Evolutionary conservation across 2,888 invertebrate species (phyloP), one percentile per base, ranked within the genome.

Genomic region (Tachystola acroxantha): DNA sequence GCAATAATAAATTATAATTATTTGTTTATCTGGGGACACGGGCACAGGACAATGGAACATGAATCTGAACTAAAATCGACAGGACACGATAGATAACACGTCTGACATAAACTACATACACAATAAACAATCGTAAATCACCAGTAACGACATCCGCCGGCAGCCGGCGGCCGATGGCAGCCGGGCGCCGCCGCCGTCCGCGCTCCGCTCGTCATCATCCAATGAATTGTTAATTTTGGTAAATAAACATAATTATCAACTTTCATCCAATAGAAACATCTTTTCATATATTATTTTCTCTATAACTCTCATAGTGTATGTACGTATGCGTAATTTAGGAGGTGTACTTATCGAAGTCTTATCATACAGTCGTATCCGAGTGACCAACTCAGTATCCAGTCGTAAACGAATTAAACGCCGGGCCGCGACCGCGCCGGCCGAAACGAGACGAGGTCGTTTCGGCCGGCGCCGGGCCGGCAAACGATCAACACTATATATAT

Each of bases 401-500:
- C 77, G 70, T 60, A 66, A 69, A 69, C 59, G 65, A 68, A 71
- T 69, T 59, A 68, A 58, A 56, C 58, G 63, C 63, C 65, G 56
- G 59, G 3, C 51, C 61, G 56, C 53, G 55, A 42, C 57, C 48
- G 42, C 60, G 61, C 36, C 51, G 55, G 45, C 48, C 37, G 19
- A 40, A 43, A 46, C 53, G 51, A 50, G 50, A 9, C 35, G 34
- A 22, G 48, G 52, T 48, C 53, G 49, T 48, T 48, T 37, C 62
- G 54, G 52, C 51, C 64, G 59, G 54, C 63, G 61, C 56, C 53
- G 53, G 43, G 44, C 47, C 47, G 45, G 40, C 43, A 50, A 58
- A 72, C 73, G 59, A 72, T 77, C 78, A 84, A 85, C 84, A 81
- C 84, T 80, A 81, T 74, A 79, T 72, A 78, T 75, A 75, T 84